Evolutionary conservation across 2,797 vertebrate genomes (phyloP).

Genomic region (Phrynocephalus vlangalii): DNA sequence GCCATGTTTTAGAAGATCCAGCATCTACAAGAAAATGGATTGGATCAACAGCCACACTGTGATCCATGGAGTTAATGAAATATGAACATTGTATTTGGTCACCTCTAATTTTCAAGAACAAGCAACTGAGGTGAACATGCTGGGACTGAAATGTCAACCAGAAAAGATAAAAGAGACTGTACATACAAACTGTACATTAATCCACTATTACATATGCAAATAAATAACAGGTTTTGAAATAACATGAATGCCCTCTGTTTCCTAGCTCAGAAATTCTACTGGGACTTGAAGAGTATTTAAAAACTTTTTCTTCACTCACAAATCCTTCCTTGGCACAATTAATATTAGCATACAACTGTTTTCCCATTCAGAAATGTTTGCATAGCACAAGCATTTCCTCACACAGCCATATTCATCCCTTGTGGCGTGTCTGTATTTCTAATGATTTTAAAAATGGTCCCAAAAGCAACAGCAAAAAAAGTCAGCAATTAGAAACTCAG

Average conservation of each 20-base stretch:
- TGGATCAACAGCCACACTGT: conserved; percentile 39
- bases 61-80: conserved; percentile 45
- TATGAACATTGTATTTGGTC: conserved; percentile 4
- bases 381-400: not conserved
- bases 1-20: conserved; percentile 34
- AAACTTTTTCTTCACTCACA: too few relatives aligned
- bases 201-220: not conserved
- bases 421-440: fast-evolving
- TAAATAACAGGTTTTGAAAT: too few relatives aligned
- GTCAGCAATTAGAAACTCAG: too few relatives aligned
- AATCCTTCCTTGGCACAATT: too few relatives aligned
- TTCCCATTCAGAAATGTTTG: not conserved
- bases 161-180: conserved; percentile 17
- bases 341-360: too few relatives aligned
- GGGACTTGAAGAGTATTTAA: not conserved
- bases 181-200: not conserved
- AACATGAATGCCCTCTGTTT: not conserved
- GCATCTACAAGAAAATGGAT: conserved; percentile 20
- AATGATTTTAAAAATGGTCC: not conserved
- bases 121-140: conserved; percentile 28
- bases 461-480: not conserved
- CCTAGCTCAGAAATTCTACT: not conserved
- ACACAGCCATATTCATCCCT: not conserved
- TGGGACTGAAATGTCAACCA: not conserved
- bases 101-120: conserved; percentile 45